A percentile compares a stretch with the other conserved stretches of the same genome.
Conservation (phyloP, 2,113 vertebrate genomes). For the Cyprinodon variegatus region DNA sequence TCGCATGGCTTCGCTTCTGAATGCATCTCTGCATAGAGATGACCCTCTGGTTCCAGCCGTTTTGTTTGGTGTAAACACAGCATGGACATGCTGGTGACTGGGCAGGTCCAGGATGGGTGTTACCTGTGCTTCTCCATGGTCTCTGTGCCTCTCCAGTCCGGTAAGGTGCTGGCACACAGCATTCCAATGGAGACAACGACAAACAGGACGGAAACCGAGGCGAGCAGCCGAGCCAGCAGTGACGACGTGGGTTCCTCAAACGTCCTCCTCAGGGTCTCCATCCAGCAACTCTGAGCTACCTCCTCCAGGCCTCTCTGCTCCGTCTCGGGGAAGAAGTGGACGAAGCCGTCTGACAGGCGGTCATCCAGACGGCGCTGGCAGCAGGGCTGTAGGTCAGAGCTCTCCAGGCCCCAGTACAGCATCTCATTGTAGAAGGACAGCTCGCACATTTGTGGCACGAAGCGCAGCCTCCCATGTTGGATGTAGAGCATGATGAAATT, state of each 20-base stretch:
- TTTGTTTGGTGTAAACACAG: too few relatives aligned
- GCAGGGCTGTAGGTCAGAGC: conserved; percentile 90
- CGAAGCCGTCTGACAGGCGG: conserved; percentile 90
- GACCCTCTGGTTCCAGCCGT: too few relatives aligned
- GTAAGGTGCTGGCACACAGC: conserved; percentile 94
- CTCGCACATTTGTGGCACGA: conserved; percentile 95
- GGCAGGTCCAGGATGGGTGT: background rate
- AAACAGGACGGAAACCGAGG: conserved; percentile 91
- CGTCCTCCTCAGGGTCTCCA: conserved; percentile 90
- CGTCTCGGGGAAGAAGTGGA: conserved; percentile 86
- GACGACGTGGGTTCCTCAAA: conserved; percentile 96
- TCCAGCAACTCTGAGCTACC: conserved; percentile 71
- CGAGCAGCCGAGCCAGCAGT: conserved; percentile 89
- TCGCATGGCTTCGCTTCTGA: too few relatives aligned
- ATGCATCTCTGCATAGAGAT: too few relatives aligned
- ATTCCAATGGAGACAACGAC: conserved; percentile 97
- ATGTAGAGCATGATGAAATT: conserved; percentile 94
- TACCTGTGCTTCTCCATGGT: conserved; percentile 94
- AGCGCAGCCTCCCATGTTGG: conserved; percentile 91
- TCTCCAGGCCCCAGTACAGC: conserved; percentile 96
- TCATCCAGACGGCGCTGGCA: conserved; percentile 94
- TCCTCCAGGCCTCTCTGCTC: conserved; percentile 7
- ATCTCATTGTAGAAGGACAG: conserved; percentile 97
- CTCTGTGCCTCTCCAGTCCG: conserved; percentile 91
- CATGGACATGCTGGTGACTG: background rate